These are phyloP conservation scores for Carollia perspicillata DNA, from an alignment of 2,113 vertebrate genomes.

Conservation along the genomic window DNA sequence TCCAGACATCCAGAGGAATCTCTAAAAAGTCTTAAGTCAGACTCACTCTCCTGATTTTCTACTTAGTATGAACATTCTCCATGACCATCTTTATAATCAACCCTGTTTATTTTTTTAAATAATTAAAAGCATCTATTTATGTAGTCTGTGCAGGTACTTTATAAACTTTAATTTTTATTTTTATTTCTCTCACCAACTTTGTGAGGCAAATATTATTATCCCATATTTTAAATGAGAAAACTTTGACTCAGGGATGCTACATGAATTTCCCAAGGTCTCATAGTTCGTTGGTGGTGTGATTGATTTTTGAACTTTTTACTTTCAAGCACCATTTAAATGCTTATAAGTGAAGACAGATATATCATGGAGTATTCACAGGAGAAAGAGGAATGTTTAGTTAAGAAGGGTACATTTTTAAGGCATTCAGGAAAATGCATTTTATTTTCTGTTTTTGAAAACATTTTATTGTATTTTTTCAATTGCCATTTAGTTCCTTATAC, in stretches of 20 bases:
- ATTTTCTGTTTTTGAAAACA: no score
- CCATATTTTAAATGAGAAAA: background rate
- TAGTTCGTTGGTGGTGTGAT: background rate
- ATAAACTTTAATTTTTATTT: background rate
- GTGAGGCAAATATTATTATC: background rate
- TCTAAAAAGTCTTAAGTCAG: background rate
- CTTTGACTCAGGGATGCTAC: background rate
- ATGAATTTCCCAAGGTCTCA: background rate
- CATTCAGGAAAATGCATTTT: no score
- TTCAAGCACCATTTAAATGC: background rate
- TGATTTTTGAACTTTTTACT: background rate
- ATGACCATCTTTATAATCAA: background rate
- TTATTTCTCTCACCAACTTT: background rate
- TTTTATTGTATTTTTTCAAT: no score
- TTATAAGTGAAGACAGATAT: background rate
- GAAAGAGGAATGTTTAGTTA: background rate
- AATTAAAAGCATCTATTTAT: background rate
- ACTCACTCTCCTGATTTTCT: background rate
- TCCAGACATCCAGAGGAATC: background rate
- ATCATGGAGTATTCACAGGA: background rate
- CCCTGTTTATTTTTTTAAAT: background rate
- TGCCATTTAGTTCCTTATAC: no score
- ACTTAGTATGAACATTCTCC: background rate
- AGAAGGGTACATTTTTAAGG: background rate
- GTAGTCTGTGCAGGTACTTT: background rate